Percentiles rank a stretch among this genome's conserved stretches.
phyloP scores from a whole-genome alignment of 2,113 vertebrate species.

The Steatornis caripensis region DNA sequence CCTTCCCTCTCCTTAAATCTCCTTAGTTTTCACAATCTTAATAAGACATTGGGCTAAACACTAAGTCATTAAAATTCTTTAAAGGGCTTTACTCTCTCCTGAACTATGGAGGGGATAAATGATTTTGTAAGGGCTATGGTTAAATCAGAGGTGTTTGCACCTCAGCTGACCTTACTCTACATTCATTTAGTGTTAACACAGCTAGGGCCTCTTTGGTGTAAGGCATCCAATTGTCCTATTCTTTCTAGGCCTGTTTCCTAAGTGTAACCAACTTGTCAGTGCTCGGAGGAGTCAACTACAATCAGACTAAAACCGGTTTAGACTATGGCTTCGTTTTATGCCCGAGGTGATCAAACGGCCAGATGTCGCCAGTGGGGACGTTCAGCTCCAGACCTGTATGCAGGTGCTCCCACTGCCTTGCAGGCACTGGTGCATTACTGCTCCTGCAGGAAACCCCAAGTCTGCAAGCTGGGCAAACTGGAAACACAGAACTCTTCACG shows the following conservation, averaged over 20 bases:
- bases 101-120: background rate
- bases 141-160: background rate
- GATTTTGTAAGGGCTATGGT: background rate
- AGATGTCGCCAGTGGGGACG: background rate
- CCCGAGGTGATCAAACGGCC: background rate
- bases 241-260: background rate
- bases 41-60: constrained; percentile 5
- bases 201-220: background rate
- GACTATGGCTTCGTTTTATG: background rate
- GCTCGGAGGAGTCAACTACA: background rate
- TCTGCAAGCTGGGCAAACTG: background rate
- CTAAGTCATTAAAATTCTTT: constrained; percentile 19
- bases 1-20: background rate
- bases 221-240: background rate
- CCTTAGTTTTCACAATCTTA: constrained; percentile 26
- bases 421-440: background rate
- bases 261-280: background rate
- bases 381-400: background rate
- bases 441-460: background rate
- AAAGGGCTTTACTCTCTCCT: background rate
- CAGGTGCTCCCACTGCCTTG: background rate
- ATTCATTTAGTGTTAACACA: background rate
- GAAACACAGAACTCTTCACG: background rate
- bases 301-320: background rate
- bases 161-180: background rate